Conservation (phyloP, 2,888 invertebrate genomes). For the Cheilosia urbana region DNA sequence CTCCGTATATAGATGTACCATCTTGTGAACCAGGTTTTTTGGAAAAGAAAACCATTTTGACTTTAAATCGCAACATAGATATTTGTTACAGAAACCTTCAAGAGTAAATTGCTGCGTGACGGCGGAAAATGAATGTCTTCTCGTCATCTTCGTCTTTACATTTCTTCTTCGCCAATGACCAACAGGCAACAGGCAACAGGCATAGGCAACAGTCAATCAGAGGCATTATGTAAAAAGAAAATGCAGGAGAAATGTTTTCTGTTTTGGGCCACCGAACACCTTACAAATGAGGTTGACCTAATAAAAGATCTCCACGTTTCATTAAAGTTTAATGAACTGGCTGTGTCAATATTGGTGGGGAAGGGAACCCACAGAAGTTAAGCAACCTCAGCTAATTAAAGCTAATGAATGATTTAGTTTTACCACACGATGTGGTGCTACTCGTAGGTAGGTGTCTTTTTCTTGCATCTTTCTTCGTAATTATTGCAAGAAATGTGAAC, state of each 20-base stretch:
- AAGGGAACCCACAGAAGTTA: constrained; percentile 10
- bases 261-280: constrained; percentile 11
- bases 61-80: neutral
- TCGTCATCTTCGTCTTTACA: neutral
- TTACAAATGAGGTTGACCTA: constrained; percentile 47
- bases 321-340: constrained; percentile 50
- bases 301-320: constrained; percentile 30
- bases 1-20: constrained; percentile 23
- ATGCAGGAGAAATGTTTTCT: constrained; percentile 5
- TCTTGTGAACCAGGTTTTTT: constrained; percentile 44
- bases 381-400: constrained; percentile 42
- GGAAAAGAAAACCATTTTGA: constrained; percentile 6
- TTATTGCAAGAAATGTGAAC: constrained; percentile 12
- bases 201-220: constrained; percentile 33
- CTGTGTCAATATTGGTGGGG: constrained; percentile 19
- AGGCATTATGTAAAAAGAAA: constrained; percentile 28
- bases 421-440: constrained; percentile 11
- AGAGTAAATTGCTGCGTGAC: neutral
- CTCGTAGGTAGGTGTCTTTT: neutral
- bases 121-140: neutral
- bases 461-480: constrained; percentile 26
- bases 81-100: constrained; percentile 10
- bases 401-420: constrained; percentile 39
- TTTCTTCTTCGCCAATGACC: constrained; percentile 12
- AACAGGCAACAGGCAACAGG: no score